Evolutionary conservation across 2,888 invertebrate genomes (phyloP), one percentile per base, ranked within the genome.

Genomic region (Archips xylosteana): DNA sequence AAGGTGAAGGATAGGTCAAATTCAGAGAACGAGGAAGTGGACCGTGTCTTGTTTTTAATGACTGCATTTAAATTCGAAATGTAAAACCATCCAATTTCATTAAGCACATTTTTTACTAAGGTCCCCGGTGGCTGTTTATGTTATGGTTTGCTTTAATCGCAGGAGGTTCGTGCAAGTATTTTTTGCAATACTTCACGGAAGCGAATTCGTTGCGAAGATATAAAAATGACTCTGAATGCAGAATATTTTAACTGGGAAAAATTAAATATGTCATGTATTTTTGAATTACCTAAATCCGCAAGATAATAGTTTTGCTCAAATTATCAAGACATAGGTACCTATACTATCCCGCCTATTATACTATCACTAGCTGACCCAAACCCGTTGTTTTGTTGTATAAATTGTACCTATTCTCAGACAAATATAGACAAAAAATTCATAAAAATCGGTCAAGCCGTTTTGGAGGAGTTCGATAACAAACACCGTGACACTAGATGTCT

Each of bases 1-100:
- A 74, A 74, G 74, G 74, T 74, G 69, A 74, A 74, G 74, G 74
- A 74, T 70, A 74, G 69, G 69, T 70, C 74, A 74, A 74, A 74
- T 74, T 54, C 74, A 70, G 69, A 60, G 60, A 74, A 74, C 69
- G 65, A 74, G 74, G 74, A 74, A 74, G 60, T 74, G 60, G 61
- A 65, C 66, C 69, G 60, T 15, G 65, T 74, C 69, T 74, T 70
- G 74, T 70, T 61, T 74, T 74, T 74, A 74, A 74, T 63, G 74
- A 70, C 61, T 74, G 74, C 74, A 70, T 74, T 74, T 74, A 74
- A 70, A 74, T 70, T 65, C 74, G 74, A 65, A 74, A 74, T 65
- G 74, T 65, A 69, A 70, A 74, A 54, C 69, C 74, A 65, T 74
- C 69, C 69, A 70, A 70, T 70, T 70, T 70, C 74, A 74, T 70